Evolutionary conservation across 2,888 invertebrate genomes (phyloP), one percentile per base, ranked within the genome.

Genomic region (Boloria selene): DNA sequence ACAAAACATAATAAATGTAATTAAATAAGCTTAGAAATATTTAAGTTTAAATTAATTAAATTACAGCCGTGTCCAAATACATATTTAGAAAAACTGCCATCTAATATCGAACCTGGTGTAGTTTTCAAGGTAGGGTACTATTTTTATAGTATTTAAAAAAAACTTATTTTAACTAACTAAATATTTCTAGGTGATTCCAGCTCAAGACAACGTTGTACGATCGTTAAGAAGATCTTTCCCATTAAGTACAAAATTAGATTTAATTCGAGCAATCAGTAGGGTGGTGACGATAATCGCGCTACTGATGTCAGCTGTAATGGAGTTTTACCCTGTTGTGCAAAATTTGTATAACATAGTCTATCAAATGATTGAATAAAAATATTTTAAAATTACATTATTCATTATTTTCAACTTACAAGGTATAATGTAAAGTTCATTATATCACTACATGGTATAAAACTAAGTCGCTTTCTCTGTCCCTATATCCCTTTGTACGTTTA

Each of bases 61-160:
- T 74, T 88, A 17, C 90, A 90, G 90, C 86, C 83, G 5, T 89
- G 90, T 72, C 72, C 80, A 61, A 75, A 79, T 69, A 70, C 66
- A 61, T 68, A 69, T 42, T 42, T 65, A 54, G 76, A 72, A 66
- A 67, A 71, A 69, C 59, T 71, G 31, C 87, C 88, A 2, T 81
- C 87, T 26, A 76, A 77, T 50, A 81, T 90, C 64, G 90, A 90
- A 71, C 73, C 82, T 44, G 90, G 89, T 47, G 77, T 83, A 70
- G 88, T 85, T 61, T 90, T 90, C 78, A 79, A 90, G 90, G 90
- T 90, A 85, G 64, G 62, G 3, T n/a, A 1, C 10, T 4, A 38
- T 18, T 47, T 31, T 22, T n/a, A n/a, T n/a, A 52, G 14, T n/a
- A 26, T 4, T 22, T 5, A 52, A 6, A 10, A 18, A 26, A 52